These are phyloP conservation scores for Aphodius sticticus DNA, from an alignment of 2,888 invertebrate species.

Conservation along the genomic window DNA sequence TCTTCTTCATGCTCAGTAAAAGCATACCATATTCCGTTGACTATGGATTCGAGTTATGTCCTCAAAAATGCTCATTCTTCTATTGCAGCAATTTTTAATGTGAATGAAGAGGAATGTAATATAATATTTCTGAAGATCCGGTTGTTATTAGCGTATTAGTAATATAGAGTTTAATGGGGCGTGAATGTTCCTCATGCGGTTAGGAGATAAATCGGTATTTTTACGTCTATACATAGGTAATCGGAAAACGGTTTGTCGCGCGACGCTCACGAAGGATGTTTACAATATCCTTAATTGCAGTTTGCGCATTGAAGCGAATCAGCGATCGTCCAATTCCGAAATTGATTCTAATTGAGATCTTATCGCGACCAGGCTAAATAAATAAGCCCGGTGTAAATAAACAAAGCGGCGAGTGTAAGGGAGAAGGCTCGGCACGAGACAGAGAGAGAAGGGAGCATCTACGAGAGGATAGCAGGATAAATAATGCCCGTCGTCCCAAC, in stretches of 20 bases:
- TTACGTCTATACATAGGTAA: not conserved
- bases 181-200: no score
- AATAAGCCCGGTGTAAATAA: slow-evolving; percentile 16
- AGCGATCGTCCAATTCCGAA: slow-evolving; percentile 7
- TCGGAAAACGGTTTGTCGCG: not conserved
- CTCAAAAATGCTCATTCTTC: no score
- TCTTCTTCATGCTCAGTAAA: no score
- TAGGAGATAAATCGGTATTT: no score
- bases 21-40: no score
- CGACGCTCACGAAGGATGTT: not conserved
- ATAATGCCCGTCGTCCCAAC: slow-evolving; percentile 50
- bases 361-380: slow-evolving; percentile 17
- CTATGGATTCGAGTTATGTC: no score
- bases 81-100: no score
- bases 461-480: slow-evolving; percentile 42
- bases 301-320: slow-evolving; percentile 17
- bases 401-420: slow-evolving; percentile 16
- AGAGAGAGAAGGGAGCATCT: slow-evolving; percentile 9
- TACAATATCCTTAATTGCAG: slow-evolving; percentile 8
- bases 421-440: not conserved
- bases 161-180: no score
- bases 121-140: no score
- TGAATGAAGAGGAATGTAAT: no score
- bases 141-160: no score
- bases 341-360: slow-evolving; percentile 25